Conservation (phyloP, 2,888 invertebrate species). For the Lampropteryx suffumata region DNA sequence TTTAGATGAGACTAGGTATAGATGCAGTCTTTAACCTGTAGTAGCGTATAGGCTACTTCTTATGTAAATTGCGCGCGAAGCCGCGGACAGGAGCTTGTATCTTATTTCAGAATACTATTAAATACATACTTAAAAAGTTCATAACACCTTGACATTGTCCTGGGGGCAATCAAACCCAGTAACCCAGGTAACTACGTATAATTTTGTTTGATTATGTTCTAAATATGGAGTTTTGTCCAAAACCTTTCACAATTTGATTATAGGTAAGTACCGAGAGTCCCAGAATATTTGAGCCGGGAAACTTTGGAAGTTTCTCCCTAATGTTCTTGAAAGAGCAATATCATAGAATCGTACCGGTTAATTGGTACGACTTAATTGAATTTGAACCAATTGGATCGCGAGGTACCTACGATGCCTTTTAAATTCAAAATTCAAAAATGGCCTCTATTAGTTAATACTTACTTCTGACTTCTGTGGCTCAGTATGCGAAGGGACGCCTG, state of each 20-base stretch:
- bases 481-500: too few species aligned
- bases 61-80: too few species aligned
- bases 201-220: not conserved
- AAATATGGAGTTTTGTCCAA: slow-evolving; percentile 10
- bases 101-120: too few species aligned
- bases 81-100: too few species aligned
- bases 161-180: too few species aligned
- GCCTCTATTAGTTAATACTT: too few species aligned
- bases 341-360: slow-evolving; percentile 49
- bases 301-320: slow-evolving; percentile 47
- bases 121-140: too few species aligned
- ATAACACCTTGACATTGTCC: too few species aligned
- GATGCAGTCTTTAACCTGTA: too few species aligned
- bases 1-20: too few species aligned
- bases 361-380: slow-evolving; percentile 57
- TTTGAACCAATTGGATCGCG: slow-evolving; percentile 44
- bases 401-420: slow-evolving; percentile 10
- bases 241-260: slow-evolving; percentile 64
- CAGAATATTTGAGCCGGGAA: slow-evolving; percentile 50
- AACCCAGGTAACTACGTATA: not conserved
- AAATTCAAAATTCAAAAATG: slow-evolving; percentile 15
- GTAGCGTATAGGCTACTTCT: too few species aligned
- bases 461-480: too few species aligned
- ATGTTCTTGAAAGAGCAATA: slow-evolving; percentile 48
- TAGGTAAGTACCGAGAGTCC: slow-evolving; percentile 32